phyloP scores from a whole-genome alignment of 2,113 vertebrate genomes.

The Formicarius rufipectus region DNA sequence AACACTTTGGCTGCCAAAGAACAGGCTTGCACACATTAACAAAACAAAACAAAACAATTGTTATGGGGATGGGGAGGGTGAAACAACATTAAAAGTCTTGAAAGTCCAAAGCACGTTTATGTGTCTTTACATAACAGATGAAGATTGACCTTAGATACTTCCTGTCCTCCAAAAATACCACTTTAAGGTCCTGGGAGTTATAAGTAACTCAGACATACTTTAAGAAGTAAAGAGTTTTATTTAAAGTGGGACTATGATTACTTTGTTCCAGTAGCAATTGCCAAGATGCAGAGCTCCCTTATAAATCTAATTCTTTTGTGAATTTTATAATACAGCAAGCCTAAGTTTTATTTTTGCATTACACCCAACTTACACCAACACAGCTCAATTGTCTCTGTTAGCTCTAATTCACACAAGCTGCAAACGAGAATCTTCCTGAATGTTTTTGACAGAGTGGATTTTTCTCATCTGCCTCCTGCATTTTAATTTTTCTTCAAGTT shows the following conservation, averaged over 20 bases:
- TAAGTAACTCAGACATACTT: not conserved
- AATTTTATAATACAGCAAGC: not conserved
- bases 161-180: not conserved
- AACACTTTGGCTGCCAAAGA: conserved; percentile 47
- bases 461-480: not conserved
- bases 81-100: not conserved
- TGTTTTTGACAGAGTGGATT: not conserved
- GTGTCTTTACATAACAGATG: not conserved
- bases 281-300: not conserved
- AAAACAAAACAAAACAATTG: not conserved
- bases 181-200: not conserved
- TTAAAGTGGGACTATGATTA: not conserved
- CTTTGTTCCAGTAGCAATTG: not conserved
- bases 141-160: not conserved
- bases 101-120: not conserved
- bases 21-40: not conserved
- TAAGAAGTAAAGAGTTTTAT: not conserved
- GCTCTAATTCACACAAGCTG: not conserved
- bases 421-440: not conserved
- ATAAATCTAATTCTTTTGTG: not conserved
- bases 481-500: not conserved
- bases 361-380: not conserved
- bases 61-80: not conserved
- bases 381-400: not conserved
- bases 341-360: not conserved